These are phyloP conservation scores for Noctua fimbriata DNA, from an alignment of 2,888 invertebrate species.

Conservation along the genomic window DNA sequence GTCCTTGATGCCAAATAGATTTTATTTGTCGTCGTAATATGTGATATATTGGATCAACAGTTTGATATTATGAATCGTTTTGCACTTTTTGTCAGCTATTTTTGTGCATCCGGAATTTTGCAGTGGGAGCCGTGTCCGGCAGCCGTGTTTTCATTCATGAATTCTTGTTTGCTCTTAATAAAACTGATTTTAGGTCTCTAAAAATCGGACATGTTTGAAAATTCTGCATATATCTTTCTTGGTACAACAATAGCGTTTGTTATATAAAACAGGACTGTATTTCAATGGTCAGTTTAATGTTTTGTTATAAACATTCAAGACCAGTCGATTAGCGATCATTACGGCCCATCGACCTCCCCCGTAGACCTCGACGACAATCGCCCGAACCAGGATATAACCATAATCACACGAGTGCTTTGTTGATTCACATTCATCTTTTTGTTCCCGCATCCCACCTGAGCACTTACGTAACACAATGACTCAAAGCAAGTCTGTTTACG, in stretches of 20 bases:
- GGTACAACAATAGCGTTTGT: conserved; percentile 6
- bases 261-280: conserved; percentile 20
- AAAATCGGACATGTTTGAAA: conserved; percentile 30
- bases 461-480: conserved; percentile 63
- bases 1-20: conserved; percentile 44
- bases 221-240: conserved; percentile 26
- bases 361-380: conserved; percentile 22
- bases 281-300: conserved; percentile 29
- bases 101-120: conserved; percentile 32
- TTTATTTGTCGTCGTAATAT: conserved; percentile 23
- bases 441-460: conserved; percentile 49
- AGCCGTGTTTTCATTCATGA: conserved; percentile 47
- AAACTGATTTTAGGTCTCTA: conserved; percentile 26
- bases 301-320: conserved; percentile 15
- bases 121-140: conserved; percentile 45
- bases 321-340: conserved; percentile 26
- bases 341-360: conserved; percentile 31
- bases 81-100: conserved; percentile 47
- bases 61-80: conserved; percentile 33
- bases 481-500: conserved; percentile 60
- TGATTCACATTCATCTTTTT: conserved; percentile 54
- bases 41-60: conserved; percentile 23
- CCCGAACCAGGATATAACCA: conserved; percentile 44
- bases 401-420: conserved; percentile 40
- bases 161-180: conserved; percentile 42